Conservation (phyloP, 2,888 invertebrate species). For the Limnephilus marmoratus region DNA sequence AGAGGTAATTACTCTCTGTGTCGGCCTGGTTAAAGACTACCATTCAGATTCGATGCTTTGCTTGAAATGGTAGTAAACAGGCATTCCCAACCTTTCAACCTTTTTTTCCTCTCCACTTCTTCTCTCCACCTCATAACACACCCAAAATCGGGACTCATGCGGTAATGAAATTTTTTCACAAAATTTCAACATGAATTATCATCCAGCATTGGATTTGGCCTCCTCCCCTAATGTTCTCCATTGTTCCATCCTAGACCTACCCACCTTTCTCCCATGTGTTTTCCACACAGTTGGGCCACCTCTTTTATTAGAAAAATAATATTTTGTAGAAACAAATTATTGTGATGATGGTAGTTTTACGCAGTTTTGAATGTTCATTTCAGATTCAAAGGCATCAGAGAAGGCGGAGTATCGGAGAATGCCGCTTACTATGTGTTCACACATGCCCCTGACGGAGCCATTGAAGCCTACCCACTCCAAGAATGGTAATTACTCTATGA, state of each 20-base stretch:
- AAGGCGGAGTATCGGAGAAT: constrained; percentile 97
- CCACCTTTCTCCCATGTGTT: too few species aligned
- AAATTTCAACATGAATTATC: background rate
- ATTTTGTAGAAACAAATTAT: background rate
- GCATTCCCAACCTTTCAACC: too few species aligned
- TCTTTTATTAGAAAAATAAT: too few species aligned
- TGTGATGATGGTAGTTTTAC: background rate
- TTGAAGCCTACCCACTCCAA: constrained; percentile 95
- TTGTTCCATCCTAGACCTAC: background rate
- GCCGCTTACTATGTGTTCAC: constrained; percentile 99
- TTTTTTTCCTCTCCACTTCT: too few species aligned
- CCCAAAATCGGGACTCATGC: too few species aligned
- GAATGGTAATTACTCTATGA: constrained; percentile 84
- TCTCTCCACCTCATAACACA: too few species aligned
- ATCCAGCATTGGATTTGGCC: background rate
- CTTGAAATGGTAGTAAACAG: too few species aligned
- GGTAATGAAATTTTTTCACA: background rate
- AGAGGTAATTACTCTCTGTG: too few species aligned
- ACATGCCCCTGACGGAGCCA: constrained; percentile 95
- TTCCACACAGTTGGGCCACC: too few species aligned
- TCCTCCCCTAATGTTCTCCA: background rate
- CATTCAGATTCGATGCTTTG: too few species aligned
- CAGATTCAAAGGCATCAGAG: constrained; percentile 92
- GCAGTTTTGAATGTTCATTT: constrained; percentile 57
- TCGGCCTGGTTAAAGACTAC: too few species aligned